Base-by-base conservation (phyloP, 2,888 invertebrate species). In the Pheosia tremula region DNA sequence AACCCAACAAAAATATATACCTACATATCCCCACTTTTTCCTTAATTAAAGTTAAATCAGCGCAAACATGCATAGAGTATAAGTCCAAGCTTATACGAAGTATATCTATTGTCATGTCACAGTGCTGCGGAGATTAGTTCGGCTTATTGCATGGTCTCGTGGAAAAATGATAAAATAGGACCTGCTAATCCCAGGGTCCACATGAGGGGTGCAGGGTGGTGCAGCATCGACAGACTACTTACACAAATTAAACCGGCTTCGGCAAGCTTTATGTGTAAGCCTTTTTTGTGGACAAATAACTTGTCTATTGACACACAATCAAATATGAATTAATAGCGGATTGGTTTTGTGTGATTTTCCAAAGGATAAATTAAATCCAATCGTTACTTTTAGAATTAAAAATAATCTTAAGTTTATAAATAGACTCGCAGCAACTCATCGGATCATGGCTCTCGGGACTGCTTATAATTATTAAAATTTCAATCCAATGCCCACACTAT, bases 51-150 rank as follows among this genome's bases (percentile, higher is more conserved):
- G 64, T 67, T 64, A 75, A 77, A 76, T 75, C 74, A 76, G 65
- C 63, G 57, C 54, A 62, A 74, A 72, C 67, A 76, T 73, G 59
- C 73, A n/a, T n/a, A 68, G 72, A 73, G 70, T 71, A 76, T 69
- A 74, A 74, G 69, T 65, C 67, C 64, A 37, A 69, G 79, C 78
- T 83, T 84, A n/a, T n/a, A 80, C 73, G 59, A 69, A 60, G 72
- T 66, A 82, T 81, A 80, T 75, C 75, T 78, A 82, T 82, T 83
- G 80, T 82, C 82, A 79, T 81, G 79, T 80, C 79, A 75, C 69
- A 72, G 41, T 59, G 58, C 41, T 56, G 49, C 50, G 64, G 57
- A 81, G 81, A 80, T 84, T 84, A 80, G 81, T 83, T 78, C 79
- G 74, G 78, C 82, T 83, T 82, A 83, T 83, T 83, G 79, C 81